phyloP scores from a whole-genome alignment of 2,888 invertebrate genomes.

The Yponomeuta sedellus region DNA sequence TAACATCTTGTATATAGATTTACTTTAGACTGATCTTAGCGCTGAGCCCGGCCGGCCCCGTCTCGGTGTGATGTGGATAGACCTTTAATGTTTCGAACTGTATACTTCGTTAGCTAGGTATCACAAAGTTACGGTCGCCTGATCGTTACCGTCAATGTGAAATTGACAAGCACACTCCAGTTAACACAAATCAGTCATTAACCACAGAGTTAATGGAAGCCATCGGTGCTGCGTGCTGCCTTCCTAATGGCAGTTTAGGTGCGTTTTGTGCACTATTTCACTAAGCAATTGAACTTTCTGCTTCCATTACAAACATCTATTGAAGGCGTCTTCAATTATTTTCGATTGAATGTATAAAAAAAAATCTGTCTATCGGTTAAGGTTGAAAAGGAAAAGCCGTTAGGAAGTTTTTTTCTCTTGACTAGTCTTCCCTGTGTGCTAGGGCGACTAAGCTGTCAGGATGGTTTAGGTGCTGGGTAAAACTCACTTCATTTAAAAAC shows the following conservation, averaged over 20 bases:
- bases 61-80: conserved; percentile 20
- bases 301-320: neutral
- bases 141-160: conserved; percentile 16
- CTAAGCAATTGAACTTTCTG: conserved; percentile 51
- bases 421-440: no score
- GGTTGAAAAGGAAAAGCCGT: no score
- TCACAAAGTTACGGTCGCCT: conserved; percentile 10
- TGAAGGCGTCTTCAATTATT: neutral
- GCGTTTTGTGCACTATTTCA: conserved; percentile 54
- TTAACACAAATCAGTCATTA: conserved; percentile 63
- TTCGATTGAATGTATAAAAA: no score
- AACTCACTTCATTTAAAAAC: no score
- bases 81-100: conserved; percentile 1
- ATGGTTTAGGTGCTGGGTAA: no score
- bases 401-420: no score
- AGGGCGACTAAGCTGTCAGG: no score
- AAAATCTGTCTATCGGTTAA: no score
- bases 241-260: conserved; percentile 60
- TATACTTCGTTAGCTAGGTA: conserved; percentile 8
- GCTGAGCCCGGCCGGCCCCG: no score
- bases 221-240: conserved; percentile 51
- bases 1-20: no score
- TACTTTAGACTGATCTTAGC: no score
- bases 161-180: conserved; percentile 50
- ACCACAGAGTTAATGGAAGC: conserved; percentile 37